Conservation (phyloP, 2,888 invertebrate genomes). For the Cynaeus angustus region DNA sequence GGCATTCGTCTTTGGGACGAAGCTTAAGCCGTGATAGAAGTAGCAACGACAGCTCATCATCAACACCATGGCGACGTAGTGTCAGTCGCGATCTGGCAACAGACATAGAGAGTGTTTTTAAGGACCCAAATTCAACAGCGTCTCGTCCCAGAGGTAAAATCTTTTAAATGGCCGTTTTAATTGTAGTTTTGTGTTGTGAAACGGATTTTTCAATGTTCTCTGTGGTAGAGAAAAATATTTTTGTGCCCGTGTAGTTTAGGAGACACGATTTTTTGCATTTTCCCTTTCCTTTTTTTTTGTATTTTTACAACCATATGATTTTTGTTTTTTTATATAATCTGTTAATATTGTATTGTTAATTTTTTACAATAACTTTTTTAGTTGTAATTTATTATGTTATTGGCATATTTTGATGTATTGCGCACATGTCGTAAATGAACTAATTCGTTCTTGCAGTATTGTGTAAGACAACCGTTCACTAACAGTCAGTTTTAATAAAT, state of each 20-base stretch:
- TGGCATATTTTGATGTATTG: constrained; percentile 61
- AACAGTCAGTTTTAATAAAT: constrained; percentile 36
- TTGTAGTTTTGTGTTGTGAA: constrained; percentile 53
- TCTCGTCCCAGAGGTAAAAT: constrained; percentile 82
- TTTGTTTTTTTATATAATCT: constrained; percentile 28
- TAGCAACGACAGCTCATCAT: constrained; percentile 56
- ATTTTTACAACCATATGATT: constrained; percentile 27
- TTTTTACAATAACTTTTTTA: constrained; percentile 54
- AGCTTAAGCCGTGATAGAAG: constrained; percentile 68
- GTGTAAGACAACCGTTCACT: constrained; percentile 46
- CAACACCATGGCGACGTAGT: constrained; percentile 77
- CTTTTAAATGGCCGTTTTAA: constrained; percentile 53
- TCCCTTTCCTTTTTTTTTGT: constrained; percentile 47
- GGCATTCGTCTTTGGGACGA: constrained; percentile 69
- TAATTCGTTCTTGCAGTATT: constrained; percentile 48
- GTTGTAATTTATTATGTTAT: constrained; percentile 50
- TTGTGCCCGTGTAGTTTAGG: constrained; percentile 56
- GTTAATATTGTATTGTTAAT: constrained; percentile 43
- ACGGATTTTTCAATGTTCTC: constrained; percentile 45
- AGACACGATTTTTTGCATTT: constrained; percentile 50
- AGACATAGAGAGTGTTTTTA: constrained; percentile 84
- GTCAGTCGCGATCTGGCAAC: constrained; percentile 80
- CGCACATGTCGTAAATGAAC: constrained; percentile 36
- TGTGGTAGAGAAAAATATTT: constrained; percentile 46
- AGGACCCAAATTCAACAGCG: constrained; percentile 73